phyloP scores from a whole-genome alignment of 2,888 invertebrate species.

The Erpobdella octoculata region DNA sequence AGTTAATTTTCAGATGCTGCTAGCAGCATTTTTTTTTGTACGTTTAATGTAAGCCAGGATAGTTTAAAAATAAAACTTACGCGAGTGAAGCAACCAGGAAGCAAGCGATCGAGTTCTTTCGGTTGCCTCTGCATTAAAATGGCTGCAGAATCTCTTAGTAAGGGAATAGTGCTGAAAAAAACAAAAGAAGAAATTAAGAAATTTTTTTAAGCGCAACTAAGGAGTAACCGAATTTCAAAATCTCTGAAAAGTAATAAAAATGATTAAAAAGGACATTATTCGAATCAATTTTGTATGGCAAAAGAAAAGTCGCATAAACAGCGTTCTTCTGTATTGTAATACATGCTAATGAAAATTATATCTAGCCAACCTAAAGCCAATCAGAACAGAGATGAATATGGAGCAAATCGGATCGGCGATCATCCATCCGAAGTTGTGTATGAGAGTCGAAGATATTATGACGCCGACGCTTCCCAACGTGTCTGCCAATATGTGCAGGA shows the following conservation, averaged over 20 bases:
- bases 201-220: neutral
- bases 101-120: slow-evolving; percentile 66
- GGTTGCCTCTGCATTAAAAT: slow-evolving; percentile 93
- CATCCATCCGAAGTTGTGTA: slow-evolving; percentile 96
- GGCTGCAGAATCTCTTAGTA: slow-evolving; percentile 67
- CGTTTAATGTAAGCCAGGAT: no score
- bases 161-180: slow-evolving; percentile 50
- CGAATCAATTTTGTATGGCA: neutral
- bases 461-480: slow-evolving; percentile 93
- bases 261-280: no score
- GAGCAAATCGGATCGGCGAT: slow-evolving; percentile 96
- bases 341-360: neutral
- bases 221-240: no score
- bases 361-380: slow-evolving; percentile 72
- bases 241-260: neutral
- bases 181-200: neutral
- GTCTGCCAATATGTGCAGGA: slow-evolving; percentile 89
- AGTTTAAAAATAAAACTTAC: slow-evolving; percentile 45
- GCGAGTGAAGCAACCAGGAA: slow-evolving; percentile 76
- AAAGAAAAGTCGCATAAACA: neutral
- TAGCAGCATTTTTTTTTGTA: no score
- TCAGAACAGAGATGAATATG: slow-evolving; percentile 84
- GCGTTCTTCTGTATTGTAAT: neutral
- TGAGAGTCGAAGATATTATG: slow-evolving; percentile 83
- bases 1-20: no score